Percentiles rank a stretch among this genome's conserved stretches.
Evolutionary conservation across 2,113 vertebrate genomes (phyloP).

Genomic region (Ciconia maguari): DNA sequence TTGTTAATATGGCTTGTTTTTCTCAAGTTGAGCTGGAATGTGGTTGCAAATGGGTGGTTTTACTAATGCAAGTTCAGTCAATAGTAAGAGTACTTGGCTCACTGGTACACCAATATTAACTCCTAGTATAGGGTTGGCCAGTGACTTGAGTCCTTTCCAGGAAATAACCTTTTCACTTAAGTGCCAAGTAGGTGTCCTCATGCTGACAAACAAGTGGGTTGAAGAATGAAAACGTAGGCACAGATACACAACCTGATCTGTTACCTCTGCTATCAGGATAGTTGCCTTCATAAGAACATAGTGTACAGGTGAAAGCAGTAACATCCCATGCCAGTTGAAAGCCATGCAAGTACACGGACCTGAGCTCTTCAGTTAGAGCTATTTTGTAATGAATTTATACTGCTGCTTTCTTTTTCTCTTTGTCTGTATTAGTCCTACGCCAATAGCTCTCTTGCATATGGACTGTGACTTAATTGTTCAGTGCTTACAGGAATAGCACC

Average conservation of each 20-base stretch:
- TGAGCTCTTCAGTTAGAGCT: neutral
- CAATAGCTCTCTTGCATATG: neutral
- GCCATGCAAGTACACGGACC: neutral
- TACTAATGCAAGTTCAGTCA: neutral
- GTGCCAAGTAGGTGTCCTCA: neutral
- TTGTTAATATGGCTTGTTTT: neutral
- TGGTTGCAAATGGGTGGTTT: neutral
- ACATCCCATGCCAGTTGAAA: neutral
- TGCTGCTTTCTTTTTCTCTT: neutral
- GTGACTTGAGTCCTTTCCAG: neutral
- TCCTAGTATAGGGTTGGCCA: neutral
- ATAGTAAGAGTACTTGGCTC: neutral
- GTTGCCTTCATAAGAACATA: neutral
- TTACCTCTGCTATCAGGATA: neutral
- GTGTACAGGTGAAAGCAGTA: neutral
- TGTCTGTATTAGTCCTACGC: neutral
- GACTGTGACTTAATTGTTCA: neutral
- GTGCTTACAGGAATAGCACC: neutral
- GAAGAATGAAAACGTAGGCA: neutral
- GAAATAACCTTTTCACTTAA: neutral
- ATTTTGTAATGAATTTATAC: neutral
- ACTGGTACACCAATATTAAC: neutral
- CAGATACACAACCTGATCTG: neutral
- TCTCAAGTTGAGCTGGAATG: neutral
- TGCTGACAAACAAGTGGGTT: neutral